phyloP scores from a whole-genome alignment of 64 coral and sea anemone genomes.

The Trachythela sp. region DNA sequence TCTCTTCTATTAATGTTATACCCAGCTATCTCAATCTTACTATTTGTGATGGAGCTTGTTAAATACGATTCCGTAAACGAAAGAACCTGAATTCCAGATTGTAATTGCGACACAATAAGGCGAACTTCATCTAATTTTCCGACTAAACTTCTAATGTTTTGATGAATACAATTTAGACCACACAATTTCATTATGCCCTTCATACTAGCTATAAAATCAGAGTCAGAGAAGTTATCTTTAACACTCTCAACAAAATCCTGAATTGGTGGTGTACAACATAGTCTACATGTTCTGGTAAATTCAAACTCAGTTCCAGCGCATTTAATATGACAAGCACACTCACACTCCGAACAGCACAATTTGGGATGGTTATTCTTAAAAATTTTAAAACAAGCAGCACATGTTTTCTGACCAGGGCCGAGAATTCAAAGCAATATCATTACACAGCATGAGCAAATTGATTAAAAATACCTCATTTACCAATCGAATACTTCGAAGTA shows the following conservation, averaged over 20 bases:
- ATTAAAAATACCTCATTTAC: not conserved
- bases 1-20: not conserved
- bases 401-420: not conserved
- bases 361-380: not conserved
- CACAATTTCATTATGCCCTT: not conserved
- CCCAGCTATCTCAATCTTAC: not conserved
- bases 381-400: not conserved
- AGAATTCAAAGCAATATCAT: constrained; percentile 2
- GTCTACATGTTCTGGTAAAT: not conserved
- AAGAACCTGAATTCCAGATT: not conserved
- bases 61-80: not conserved
- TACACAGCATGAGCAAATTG: not conserved
- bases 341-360: not conserved
- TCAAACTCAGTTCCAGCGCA: not conserved
- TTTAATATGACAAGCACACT: not conserved
- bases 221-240: not conserved
- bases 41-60: not conserved
- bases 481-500: constrained; percentile 15
- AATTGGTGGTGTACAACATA: not conserved
- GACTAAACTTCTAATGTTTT: not conserved
- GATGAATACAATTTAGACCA: constrained; percentile 31
- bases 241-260: no score
- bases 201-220: not conserved
- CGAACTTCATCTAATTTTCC: not conserved
- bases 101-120: not conserved